Base-by-base conservation (phyloP, 2,797 vertebrate species). In the Paramormyrops hopkinsi region DNA sequence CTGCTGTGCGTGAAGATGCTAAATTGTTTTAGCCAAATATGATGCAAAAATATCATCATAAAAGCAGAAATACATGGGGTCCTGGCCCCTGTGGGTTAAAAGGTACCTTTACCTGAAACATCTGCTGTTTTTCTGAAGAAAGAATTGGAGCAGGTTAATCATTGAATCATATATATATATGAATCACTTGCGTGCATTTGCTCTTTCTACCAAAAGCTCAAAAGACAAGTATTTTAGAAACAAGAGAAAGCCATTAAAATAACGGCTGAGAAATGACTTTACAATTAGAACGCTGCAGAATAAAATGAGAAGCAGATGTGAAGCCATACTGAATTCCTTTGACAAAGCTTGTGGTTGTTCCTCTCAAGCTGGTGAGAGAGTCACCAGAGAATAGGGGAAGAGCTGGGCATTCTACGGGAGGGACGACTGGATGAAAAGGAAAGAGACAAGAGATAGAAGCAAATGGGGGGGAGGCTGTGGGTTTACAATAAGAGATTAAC, bases 271-370 rank as follows among this genome's bases (percentile, higher is more conserved):
- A 94, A 94, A 93, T 92, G 93, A 95, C 95, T 95, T 96, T 95
- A 93, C 95, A 95, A 95, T 96, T 94, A 93, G 94, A 95, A 96
- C 95, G 93, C 91, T 89, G 89, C 46, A 89, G 87, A 86, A 62
- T 91, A 89, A 96, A 96, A 96, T 95, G 95, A 95, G 94, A 94
- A 95, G 95, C 95, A 96, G 95, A 96, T 96, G 95, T 96, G 94
- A 95, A 95, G 95, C 94, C 94, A 96, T 95, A 93, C 92, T 62
- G 19, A 90, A 91, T 92, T 95, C 91, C 92, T 93, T 93, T 94
- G 92, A 96, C 95, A 95, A 95, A 95, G 95, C 93, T 95, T 92
- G 91, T 86, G 91, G 93, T 94, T 95, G 94, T 95, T 93, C 94
- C 93, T 93, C 93, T 94, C 90, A 93, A 88, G 92, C 94, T 92